Conservation (phyloP, 2,797 vertebrate species). For the Hydrophis major region DNA sequence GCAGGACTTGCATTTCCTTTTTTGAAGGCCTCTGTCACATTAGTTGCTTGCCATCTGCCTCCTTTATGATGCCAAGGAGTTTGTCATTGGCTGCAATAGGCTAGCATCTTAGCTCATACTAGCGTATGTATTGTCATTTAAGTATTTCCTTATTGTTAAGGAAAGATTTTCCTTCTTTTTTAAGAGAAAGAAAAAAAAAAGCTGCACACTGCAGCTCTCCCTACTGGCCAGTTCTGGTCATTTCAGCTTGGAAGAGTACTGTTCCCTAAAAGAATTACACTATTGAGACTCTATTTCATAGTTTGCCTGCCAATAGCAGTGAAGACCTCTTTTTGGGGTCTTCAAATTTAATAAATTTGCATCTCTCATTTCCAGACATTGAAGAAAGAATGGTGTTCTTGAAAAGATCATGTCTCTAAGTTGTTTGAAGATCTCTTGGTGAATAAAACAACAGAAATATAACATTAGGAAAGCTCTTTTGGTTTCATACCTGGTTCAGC, state of each 20-base stretch:
- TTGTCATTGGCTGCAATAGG: slow-evolving; percentile 31
- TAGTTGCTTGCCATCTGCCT: slow-evolving; percentile 26
- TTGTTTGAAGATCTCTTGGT: not conserved
- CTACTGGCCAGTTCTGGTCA: slow-evolving; percentile 67
- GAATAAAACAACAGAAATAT: not conserved
- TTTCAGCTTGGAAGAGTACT: slow-evolving; percentile 42
- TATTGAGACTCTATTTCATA: slow-evolving; percentile 1
- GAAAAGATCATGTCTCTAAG: not conserved
- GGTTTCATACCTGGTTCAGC: not conserved
- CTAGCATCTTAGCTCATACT: slow-evolving; percentile 26
- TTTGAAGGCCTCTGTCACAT: slow-evolving; percentile 34
- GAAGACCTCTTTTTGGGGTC: slow-evolving; percentile 17
- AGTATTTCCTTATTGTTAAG: slow-evolving; percentile 11
- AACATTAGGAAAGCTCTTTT: not conserved
- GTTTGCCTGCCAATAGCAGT: slow-evolving; percentile 33
- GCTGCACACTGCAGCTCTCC: slow-evolving; percentile 73
- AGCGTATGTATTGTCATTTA: not conserved
- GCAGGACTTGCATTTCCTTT: slow-evolving; percentile 6
- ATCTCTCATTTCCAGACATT: slow-evolving; percentile 29
- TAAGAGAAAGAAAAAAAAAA: slow-evolving; percentile 23
- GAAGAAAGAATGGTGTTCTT: not conserved
- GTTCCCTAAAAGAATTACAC: slow-evolving; percentile 16
- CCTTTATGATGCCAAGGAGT: slow-evolving; percentile 3
- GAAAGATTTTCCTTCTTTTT: not conserved
- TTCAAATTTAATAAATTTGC: slow-evolving; percentile 43